Base-by-base conservation (phyloP, 2,888 invertebrate genomes). In the Leucania comma region DNA sequence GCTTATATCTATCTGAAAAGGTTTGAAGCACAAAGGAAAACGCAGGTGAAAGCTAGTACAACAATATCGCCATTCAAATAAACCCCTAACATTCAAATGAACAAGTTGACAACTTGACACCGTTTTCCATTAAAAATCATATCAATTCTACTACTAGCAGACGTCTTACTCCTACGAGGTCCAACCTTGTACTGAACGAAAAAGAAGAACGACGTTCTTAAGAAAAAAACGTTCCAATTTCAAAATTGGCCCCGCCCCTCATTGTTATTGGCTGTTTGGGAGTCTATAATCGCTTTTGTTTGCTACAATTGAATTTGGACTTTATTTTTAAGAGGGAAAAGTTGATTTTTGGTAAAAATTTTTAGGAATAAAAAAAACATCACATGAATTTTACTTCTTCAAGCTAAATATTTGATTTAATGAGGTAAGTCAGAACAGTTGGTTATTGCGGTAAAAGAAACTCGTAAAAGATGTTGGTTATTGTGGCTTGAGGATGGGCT, bases 241-340 rank as follows among this genome's bases (percentile, higher is more conserved):
- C 91, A 90, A 93, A 93, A 93, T 93, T 92, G 93, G 94, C 94
- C 92, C 90, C 95, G 90, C 95, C 95, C 92, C 90, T 84, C 88
- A 89, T 89, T 91, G 93, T 93, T 94, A 95, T 95, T 95, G 95
- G 95, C 88, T 88, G 89, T 73, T 78, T 57, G 48, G 42, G 81
- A 71, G 81, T 80, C 68, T 72, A 63, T 80, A 65, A 82, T 90
- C 89, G 62, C 88, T 72, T 86, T 56, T 84, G 89, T 81, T 60
- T 22, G 22, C 29, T 22, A n/a, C 54, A 42, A 62, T 57, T 54
- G 59, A 75, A 5, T 61, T 62, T 76, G 35, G 53, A 60, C 78
- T 79, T 57, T 72, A 72, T 67, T 26, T 62, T 35, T 1, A 0
- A 3, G 0, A 3, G 0, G 0, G 0, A 53, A 75, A 79, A 69